Evolutionary conservation across 30 jellyfish, hydroid and myxozoan genomes (phyloP).

Genomic region (Mastigias papua): DNA sequence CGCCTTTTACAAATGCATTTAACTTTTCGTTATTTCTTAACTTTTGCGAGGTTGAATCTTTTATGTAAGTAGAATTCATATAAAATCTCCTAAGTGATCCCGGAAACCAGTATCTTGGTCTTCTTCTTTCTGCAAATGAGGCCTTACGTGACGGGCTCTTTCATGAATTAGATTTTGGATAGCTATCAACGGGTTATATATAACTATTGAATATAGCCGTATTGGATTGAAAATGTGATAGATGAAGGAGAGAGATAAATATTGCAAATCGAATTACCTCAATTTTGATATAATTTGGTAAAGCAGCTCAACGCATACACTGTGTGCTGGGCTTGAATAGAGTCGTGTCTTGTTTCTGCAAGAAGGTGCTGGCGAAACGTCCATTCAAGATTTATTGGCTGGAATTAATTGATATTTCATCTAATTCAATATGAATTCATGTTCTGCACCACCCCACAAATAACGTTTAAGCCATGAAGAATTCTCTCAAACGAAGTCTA

Average conservation of each 20-base stretch:
- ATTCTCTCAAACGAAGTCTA: too few species aligned
- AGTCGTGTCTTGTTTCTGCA: too few species aligned
- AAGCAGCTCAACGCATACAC: too few species aligned
- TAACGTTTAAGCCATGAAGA: too few species aligned
- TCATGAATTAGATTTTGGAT: slow-evolving; percentile 4
- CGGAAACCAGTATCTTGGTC: slow-evolving; percentile 10
- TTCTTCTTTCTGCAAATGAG: neutral
- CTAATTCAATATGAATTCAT: too few species aligned
- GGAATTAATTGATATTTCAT: too few species aligned
- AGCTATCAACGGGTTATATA: slow-evolving; percentile 13
- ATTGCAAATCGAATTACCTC: neutral
- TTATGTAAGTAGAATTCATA: neutral
- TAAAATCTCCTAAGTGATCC: neutral
- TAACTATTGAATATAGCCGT: neutral
- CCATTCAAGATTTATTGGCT: too few species aligned
- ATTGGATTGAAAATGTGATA: slow-evolving; percentile 6
- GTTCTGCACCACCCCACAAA: too few species aligned
- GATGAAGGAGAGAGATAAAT: neutral
- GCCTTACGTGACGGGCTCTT: slow-evolving; percentile 9
- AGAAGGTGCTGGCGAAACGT: too few species aligned
- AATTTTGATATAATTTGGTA: too few species aligned
- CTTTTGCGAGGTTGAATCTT: neutral
- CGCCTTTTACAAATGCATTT: neutral
- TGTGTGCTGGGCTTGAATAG: too few species aligned
- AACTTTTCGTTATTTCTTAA: neutral